A percentile compares a stretch with the other conserved stretches of the same genome.
These are phyloP conservation scores for Atethmia centrago DNA, from an alignment of 2,888 invertebrate species.

Conservation along the genomic window DNA sequence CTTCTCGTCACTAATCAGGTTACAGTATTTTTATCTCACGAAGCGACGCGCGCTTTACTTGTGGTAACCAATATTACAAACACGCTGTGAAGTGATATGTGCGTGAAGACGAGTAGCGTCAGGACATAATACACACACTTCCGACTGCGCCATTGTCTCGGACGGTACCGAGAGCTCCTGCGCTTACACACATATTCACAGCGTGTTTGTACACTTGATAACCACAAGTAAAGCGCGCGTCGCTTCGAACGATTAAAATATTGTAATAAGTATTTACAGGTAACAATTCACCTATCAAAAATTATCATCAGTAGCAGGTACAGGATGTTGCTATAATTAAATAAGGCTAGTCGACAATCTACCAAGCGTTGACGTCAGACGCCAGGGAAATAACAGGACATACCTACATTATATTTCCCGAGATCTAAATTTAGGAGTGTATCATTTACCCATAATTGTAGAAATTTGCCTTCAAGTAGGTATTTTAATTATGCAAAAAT, in stretches of 20 bases:
- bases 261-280: background rate
- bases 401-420: background rate
- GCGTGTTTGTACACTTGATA: too few relatives aligned
- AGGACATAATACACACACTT: background rate
- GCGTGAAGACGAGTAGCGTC: background rate
- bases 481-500: background rate
- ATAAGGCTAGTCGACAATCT: background rate
- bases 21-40: too few relatives aligned
- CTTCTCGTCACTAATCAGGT: background rate
- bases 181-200: background rate
- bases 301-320: background rate
- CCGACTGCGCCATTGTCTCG: background rate
- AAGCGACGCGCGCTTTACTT: background rate
- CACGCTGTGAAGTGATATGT: too few relatives aligned
- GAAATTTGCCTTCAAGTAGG: background rate
- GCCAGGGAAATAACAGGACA: background rate
- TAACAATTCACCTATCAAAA: background rate
- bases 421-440: constrained; percentile 14
- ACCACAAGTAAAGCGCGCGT: too few relatives aligned
- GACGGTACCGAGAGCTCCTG: background rate
- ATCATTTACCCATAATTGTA: background rate
- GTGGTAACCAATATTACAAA: background rate
- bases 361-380: constrained; percentile 18
- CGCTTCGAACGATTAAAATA: too few relatives aligned
- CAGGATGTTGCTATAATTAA: constrained; percentile 12